Conservation (phyloP, 1,140 invertebrate species). For the Anastrepha obliqua region DNA sequence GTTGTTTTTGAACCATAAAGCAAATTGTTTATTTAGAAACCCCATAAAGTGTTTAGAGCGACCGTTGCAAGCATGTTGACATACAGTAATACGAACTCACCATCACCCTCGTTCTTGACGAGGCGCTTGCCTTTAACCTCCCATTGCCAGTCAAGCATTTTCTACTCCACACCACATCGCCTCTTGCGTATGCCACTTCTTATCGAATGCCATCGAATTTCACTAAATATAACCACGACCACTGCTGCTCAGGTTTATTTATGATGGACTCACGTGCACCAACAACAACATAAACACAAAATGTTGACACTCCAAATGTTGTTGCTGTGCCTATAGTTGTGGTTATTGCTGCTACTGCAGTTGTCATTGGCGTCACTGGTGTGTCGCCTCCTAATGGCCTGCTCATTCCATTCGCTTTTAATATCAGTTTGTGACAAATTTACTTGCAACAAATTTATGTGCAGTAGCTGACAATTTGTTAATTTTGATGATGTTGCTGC, state of each 20-base stretch:
- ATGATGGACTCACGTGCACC: slow-evolving; percentile 44
- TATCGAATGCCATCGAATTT: slow-evolving; percentile 39
- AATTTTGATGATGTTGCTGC: neutral
- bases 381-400: neutral
- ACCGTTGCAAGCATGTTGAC: slow-evolving; percentile 10
- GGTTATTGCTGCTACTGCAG: neutral
- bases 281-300: neutral
- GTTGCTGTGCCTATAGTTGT: neutral
- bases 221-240: neutral
- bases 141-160: neutral
- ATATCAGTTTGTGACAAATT: slow-evolving; percentile 45
- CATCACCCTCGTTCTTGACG: too few species aligned
- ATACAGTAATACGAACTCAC: neutral
- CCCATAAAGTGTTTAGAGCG: slow-evolving; percentile 31
- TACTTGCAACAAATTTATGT: slow-evolving; percentile 30
- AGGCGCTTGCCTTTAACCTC: neutral
- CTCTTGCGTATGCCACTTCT: neutral
- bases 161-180: neutral
- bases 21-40: slow-evolving; percentile 45
- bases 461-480: slow-evolving; percentile 32
- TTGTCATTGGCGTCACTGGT: neutral
- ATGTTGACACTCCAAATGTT: neutral
- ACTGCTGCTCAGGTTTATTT: slow-evolving; percentile 14
- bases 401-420: neutral
- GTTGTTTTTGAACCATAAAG: slow-evolving; percentile 47